Base-by-base conservation (phyloP, 2,113 vertebrate species). In the Toxotes chatareus region DNA sequence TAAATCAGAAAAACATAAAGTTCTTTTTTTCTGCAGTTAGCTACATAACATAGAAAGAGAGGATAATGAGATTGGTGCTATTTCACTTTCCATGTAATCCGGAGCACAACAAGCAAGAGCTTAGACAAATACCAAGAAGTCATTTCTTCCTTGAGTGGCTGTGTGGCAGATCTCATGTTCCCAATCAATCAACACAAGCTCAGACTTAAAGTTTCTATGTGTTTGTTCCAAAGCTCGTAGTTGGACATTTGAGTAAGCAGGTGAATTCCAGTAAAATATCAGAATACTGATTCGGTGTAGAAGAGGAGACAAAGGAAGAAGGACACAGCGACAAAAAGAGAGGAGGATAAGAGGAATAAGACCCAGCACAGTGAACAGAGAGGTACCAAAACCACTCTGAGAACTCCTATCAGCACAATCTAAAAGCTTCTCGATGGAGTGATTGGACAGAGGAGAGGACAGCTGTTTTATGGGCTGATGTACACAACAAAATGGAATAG, bases 41-140 rank as follows among this genome's bases (percentile, higher is more conserved):
- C 65, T 74, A 21, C 61, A 80, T 31, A 56, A 40, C 79, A 72
- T 17, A 69, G 21, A 60, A 17, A 55, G 59, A 67, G 57, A 71
- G 57, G 77, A 85, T 89, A 86, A 91, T 91, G 65, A 86, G 51
- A 47, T 71, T 55, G 34, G 63, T 55, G 63, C 53, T 46, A 38
- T 85, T 90, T 80, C 23, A 61, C 36, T 55, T 78, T 73, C 14
- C 71, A 65, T 81, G 79, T 87, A 83, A 89, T 88, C 67, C 17
- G 4, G 61, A 77, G 59, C 21, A 65, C 82, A 88, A 67, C 56
- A 73, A 83, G 53, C 66, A 36, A 51, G 44, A 71, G 62, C 42
- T 76, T 42, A 69, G 57, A 73, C 63, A 82, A 79, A 78, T 72
- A 82, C 70, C 16, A 61, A 71, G 57, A 66, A 87, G 70, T 67